These are phyloP conservation scores for Suncus etruscus DNA, from an alignment of 2,113 vertebrate species.

Conservation along the genomic window DNA sequence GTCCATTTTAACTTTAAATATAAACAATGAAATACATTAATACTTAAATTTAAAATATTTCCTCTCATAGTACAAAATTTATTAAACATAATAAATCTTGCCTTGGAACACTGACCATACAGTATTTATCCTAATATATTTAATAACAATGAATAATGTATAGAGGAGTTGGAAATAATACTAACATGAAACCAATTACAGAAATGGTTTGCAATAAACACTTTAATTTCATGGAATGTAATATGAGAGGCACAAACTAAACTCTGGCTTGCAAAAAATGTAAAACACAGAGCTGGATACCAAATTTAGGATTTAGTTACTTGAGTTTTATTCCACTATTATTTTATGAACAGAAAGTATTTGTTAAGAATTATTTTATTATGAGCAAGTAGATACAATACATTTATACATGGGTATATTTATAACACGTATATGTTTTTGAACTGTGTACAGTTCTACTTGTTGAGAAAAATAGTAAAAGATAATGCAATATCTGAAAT, in stretches of 20 bases:
- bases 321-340: slow-evolving; percentile 1
- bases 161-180: neutral
- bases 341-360: neutral
- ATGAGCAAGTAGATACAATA: neutral
- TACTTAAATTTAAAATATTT: slow-evolving; percentile 51
- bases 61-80: slow-evolving; percentile 38
- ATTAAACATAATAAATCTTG: slow-evolving; percentile 43
- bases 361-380: neutral
- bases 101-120: slow-evolving; percentile 41
- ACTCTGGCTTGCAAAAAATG: neutral
- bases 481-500: slow-evolving; percentile 30
- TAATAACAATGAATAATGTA: slow-evolving; percentile 24
- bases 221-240: neutral
- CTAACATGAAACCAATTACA: neutral
- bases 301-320: slow-evolving; percentile 7
- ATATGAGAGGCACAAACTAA: neutral
- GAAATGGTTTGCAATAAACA: neutral
- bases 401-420: neutral
- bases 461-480: no score
- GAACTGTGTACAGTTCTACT: no score
- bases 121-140: slow-evolving; percentile 20
- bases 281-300: neutral
- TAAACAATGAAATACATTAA: slow-evolving; percentile 40
- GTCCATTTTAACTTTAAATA: slow-evolving; percentile 31
- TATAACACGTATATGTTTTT: no score